Conservation (phyloP, 2,797 vertebrate genomes). For the Leptoclinus maculatus region DNA sequence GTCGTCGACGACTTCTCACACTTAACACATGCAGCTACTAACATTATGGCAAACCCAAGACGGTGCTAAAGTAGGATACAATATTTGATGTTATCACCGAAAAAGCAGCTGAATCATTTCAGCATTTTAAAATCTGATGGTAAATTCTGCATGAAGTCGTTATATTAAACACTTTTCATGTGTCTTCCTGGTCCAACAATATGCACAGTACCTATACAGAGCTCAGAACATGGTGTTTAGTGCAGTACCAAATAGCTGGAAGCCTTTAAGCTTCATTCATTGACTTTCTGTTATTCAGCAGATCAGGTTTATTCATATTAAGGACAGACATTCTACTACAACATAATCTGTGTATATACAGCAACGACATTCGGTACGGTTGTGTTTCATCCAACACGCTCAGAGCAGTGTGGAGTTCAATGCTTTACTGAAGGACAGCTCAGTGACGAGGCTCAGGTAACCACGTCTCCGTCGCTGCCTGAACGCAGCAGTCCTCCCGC, state of each 20-base stretch:
- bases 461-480: background rate
- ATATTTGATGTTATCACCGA: too few species aligned
- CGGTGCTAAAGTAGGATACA: background rate
- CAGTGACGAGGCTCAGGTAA: background rate
- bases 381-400: background rate
- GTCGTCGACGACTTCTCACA: background rate
- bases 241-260: background rate
- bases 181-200: background rate
- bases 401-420: background rate
- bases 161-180: background rate
- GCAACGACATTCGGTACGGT: background rate
- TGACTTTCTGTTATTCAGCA: background rate
- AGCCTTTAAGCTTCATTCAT: too few species aligned
- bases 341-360: background rate
- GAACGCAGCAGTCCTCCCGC: background rate
- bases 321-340: background rate
- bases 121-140: background rate
- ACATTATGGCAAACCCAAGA: background rate
- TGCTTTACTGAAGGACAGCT: constrained; percentile 20
- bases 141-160: too few species aligned
- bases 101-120: too few species aligned
- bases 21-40: background rate
- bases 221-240: background rate
- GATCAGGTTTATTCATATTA: background rate
- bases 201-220: background rate